A percentile compares a stretch with the other conserved stretches of the same genome.
These are phyloP conservation scores for Astatoreochromis straeleni DNA, from an alignment of 2,113 vertebrate species.

Conservation along the genomic window DNA sequence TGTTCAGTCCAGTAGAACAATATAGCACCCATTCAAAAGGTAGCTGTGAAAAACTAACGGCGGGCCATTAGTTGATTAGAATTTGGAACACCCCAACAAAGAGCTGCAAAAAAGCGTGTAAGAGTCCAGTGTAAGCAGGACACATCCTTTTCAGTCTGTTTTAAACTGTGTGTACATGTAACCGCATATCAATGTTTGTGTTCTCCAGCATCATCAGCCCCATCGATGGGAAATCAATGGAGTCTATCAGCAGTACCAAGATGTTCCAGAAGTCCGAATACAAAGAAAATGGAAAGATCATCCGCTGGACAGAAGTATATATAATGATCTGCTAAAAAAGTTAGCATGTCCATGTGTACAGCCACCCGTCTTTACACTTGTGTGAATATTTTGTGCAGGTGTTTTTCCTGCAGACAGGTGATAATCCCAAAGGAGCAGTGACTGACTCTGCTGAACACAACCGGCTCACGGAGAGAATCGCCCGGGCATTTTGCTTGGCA, in stretches of 20 bases:
- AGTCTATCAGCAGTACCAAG: slow-evolving; percentile 90
- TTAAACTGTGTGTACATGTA: not conserved
- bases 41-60: not conserved
- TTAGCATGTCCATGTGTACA: not conserved
- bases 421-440: slow-evolving; percentile 76
- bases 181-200: not conserved
- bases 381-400: slow-evolving; percentile 68
- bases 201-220: slow-evolving; percentile 83
- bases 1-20: not conserved
- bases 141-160: not conserved
- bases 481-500: slow-evolving; percentile 90
- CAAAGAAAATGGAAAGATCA: slow-evolving; percentile 96
- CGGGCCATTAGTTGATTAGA: not conserved
- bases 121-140: not conserved
- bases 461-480: slow-evolving; percentile 87
- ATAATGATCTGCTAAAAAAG: not conserved
- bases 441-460: slow-evolving; percentile 87
- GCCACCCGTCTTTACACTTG: not conserved
- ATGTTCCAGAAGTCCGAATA: slow-evolving; percentile 97
- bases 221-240: slow-evolving; percentile 96
- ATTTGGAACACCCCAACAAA: not conserved
- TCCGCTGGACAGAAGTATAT: slow-evolving; percentile 93
- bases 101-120: not conserved
- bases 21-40: not conserved
- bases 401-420: slow-evolving; percentile 88